phyloP scores from a whole-genome alignment of 2,888 invertebrate species.

The Branchipolynoe longqiensis region DNA sequence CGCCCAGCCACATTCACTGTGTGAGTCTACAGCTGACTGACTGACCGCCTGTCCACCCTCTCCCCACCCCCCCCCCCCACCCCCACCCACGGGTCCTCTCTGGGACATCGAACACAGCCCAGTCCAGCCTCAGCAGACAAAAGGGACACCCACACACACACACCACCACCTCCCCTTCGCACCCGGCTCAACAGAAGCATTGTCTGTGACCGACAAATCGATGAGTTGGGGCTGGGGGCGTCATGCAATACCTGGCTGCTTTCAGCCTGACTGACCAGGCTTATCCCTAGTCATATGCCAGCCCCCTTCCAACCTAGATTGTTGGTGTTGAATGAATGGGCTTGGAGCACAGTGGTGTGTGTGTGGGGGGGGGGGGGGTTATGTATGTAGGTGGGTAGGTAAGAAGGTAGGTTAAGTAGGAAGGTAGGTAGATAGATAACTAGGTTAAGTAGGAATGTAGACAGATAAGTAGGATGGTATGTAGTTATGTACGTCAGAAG shows the following conservation, averaged over 20 bases:
- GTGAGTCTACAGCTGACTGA: not conserved
- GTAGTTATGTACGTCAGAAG: too few species aligned
- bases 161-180: not conserved
- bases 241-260: not conserved
- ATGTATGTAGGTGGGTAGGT: too few species aligned
- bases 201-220: not conserved
- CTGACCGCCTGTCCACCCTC: not conserved
- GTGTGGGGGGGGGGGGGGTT: too few species aligned
- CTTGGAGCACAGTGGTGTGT: too few species aligned
- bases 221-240: not conserved
- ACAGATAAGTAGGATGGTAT: too few species aligned
- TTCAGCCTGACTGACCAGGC: too few species aligned
- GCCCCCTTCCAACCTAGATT: too few species aligned
- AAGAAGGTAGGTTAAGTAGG: too few species aligned
- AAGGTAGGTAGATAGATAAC: too few species aligned
- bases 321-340: too few species aligned
- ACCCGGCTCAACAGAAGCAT: not conserved
- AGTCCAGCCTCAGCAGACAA: not conserved
- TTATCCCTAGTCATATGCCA: too few species aligned
- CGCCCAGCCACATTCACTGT: not conserved
- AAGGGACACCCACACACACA: not conserved
- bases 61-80: slow-evolving; percentile 8
- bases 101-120: not conserved
- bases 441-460: too few species aligned
- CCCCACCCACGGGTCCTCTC: not conserved